phyloP scores from a whole-genome alignment of 2,888 invertebrate genomes.

The Troides helena region DNA sequence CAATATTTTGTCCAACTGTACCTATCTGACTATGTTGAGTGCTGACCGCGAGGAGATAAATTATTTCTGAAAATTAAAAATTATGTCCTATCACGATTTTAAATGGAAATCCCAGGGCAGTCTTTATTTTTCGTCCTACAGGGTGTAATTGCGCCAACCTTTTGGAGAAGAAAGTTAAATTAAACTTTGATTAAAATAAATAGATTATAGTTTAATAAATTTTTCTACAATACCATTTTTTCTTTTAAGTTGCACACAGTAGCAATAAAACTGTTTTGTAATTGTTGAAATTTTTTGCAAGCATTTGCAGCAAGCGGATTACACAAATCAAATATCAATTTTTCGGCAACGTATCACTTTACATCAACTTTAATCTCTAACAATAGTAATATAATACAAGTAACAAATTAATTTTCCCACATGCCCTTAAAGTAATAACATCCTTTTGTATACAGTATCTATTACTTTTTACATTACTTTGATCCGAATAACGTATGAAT shows the following conservation, averaged over 20 bases:
- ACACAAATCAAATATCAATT: conserved; percentile 23
- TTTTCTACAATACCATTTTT: too few relatives aligned
- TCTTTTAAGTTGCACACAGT: neutral
- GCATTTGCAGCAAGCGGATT: neutral
- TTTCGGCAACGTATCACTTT: conserved; percentile 37
- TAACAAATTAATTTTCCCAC: conserved; percentile 79
- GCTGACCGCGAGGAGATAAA: neutral
- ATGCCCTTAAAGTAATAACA: conserved; percentile 77
- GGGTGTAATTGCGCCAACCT: too few relatives aligned
- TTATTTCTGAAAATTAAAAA: neutral
- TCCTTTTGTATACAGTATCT: conserved; percentile 76
- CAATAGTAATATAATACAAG: conserved; percentile 54
- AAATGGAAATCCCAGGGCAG: too few relatives aligned
- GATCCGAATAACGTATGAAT: conserved; percentile 64
- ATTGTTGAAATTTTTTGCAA: neutral
- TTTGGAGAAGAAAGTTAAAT: too few relatives aligned
- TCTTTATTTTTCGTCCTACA: too few relatives aligned
- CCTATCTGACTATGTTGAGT: neutral
- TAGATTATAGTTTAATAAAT: too few relatives aligned
- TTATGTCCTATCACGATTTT: too few relatives aligned
- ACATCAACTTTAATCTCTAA: conserved; percentile 39
- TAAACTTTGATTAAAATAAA: too few relatives aligned
- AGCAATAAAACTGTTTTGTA: neutral
- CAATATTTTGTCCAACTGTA: neutral
- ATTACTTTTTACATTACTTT: conserved; percentile 52